Base-by-base conservation (phyloP, 37 sponge, comb jelly and placozoan species). In the Ianthella basta region DNA sequence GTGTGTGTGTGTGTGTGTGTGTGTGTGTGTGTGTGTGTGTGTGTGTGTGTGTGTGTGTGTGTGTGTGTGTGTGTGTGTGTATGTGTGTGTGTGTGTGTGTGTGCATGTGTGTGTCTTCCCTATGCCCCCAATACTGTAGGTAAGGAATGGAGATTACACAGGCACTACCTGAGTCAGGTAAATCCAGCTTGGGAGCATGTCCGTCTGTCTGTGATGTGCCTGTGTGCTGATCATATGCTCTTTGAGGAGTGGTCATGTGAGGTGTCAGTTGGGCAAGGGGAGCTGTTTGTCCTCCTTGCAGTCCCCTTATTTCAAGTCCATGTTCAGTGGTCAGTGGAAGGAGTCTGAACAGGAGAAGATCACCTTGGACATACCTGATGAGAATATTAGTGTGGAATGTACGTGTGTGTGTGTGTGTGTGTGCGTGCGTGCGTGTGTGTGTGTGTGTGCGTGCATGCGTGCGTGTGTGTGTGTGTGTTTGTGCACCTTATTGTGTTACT, bases 271-370 rank as follows among this genome's bases (percentile, higher is more conserved):
- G n/a, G n/a, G n/a, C n/a, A n/a, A n/a, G n/a, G n/a, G n/a, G n/a
- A n/a, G n/a, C n/a, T n/a, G n/a, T 44, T 44, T 44, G 50, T 16
- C 32, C 61, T 59, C 37, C 36, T 39, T 83, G 34, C 59, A 94
- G 94, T 94, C 94, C 0, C 40, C 56, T 12, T 94, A 94, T 60
- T 94, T 94, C 70, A 50, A 82, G 4, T 82, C 88, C 59, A 90
- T 94, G 91, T 94, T 94, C 80, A 94, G 89, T 90, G 94, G 94
- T 0, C 68, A 72, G 55, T 94, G 95, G 95, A 88, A 81, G 83
- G 91, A 94, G 69, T 85, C 86, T 0, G 44, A 56, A 29, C 72
- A 85, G 32, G 15, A 82, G 25, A 23, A n/a, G 0, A 85, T 94
- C 24, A 3, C 23, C 0, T 41, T 94, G 0, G 86, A 90, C 34